A percentile compares a stretch with the other conserved stretches of the same genome.
Evolutionary conservation across 1,140 invertebrate species (phyloP).

Genomic region (Pissodes strobi): DNA sequence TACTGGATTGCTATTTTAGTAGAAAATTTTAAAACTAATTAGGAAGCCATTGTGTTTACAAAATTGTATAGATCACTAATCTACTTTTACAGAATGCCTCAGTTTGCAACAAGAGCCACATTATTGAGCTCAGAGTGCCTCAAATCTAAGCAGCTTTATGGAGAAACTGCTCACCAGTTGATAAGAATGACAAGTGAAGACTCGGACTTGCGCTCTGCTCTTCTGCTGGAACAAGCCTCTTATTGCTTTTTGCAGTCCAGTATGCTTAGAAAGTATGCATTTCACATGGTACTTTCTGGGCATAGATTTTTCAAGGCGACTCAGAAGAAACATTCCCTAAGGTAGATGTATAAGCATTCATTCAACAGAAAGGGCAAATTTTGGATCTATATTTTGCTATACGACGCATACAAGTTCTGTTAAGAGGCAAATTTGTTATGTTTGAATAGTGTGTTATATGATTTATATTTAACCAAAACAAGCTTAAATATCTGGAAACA

Average conservation of each 20-base stretch:
- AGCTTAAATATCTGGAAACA: no score
- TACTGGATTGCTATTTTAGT: no score
- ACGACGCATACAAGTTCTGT: no score
- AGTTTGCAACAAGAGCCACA: conserved; percentile 89
- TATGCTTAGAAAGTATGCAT: conserved; percentile 94
- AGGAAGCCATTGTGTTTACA: no score
- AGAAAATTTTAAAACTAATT: no score
- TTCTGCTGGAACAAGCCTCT: conserved; percentile 93
- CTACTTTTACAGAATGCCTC: conserved; percentile 75
- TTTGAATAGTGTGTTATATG: no score
- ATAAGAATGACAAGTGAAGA: conserved; percentile 96
- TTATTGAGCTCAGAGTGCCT: conserved; percentile 86
- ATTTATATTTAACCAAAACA: no score
- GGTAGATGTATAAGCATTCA: conserved; percentile 48
- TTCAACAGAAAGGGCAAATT: no score
- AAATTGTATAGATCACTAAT: no score
- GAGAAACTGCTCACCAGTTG: conserved; percentile 90
- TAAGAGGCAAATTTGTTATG: no score
- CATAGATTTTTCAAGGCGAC: conserved; percentile 91
- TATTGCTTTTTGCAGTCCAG: conserved; percentile 84
- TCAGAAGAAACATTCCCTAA: conserved; percentile 85
- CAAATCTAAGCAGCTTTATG: conserved; percentile 73
- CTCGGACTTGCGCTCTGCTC: conserved; percentile 85
- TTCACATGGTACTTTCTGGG: conserved; percentile 94
- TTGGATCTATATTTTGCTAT: no score